Evolutionary conservation across 2,888 invertebrate species (phyloP).

Genomic region (Rhamphomyia laevipes): DNA sequence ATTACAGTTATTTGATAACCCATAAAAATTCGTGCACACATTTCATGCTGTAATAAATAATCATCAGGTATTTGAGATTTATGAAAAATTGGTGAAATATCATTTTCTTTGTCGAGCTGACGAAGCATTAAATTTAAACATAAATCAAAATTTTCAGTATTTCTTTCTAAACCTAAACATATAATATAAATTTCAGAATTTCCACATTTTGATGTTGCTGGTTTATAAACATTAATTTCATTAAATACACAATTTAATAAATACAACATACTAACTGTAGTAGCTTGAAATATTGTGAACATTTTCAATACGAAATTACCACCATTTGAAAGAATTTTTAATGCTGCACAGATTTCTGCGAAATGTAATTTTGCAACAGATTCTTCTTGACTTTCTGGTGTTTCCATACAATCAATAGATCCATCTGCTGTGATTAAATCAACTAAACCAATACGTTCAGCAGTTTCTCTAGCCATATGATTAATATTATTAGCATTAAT

Average conservation of each 20-base stretch:
- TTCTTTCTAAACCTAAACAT: slow-evolving; percentile 41
- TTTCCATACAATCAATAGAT: slow-evolving; percentile 74
- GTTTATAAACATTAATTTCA: slow-evolving; percentile 69
- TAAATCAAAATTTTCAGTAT: slow-evolving; percentile 13
- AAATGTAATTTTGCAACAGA: slow-evolving; percentile 67
- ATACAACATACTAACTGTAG: slow-evolving; percentile 68
- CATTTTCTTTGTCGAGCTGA: slow-evolving; percentile 2
- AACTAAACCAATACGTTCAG: slow-evolving; percentile 42
- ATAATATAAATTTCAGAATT: slow-evolving; percentile 89
- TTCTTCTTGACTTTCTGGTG: slow-evolving; percentile 79
- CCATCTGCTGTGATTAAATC: slow-evolving; percentile 84
- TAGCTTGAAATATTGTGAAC: slow-evolving; percentile 79
- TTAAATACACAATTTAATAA: slow-evolving; percentile 64
- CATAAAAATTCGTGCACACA: slow-evolving; percentile 54
- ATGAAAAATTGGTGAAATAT: slow-evolving; percentile 42
- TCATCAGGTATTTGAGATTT: slow-evolving; percentile 44
- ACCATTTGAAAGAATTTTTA: slow-evolving; percentile 53
- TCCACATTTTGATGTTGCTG: slow-evolving; percentile 85
- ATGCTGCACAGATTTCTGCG: slow-evolving; percentile 69
- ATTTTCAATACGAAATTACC: slow-evolving; percentile 78
- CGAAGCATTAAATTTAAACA: slow-evolving; percentile 28
- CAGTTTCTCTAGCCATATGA: slow-evolving; percentile 43
- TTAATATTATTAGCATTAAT: slow-evolving; percentile 57
- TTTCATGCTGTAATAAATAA: slow-evolving; percentile 53
- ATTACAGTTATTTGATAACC: slow-evolving; percentile 55